A percentile compares a stretch with the other conserved stretches of the same genome.
phyloP scores from a whole-genome alignment of 1,140 invertebrate genomes.

The Pteromalus puparum region DNA sequence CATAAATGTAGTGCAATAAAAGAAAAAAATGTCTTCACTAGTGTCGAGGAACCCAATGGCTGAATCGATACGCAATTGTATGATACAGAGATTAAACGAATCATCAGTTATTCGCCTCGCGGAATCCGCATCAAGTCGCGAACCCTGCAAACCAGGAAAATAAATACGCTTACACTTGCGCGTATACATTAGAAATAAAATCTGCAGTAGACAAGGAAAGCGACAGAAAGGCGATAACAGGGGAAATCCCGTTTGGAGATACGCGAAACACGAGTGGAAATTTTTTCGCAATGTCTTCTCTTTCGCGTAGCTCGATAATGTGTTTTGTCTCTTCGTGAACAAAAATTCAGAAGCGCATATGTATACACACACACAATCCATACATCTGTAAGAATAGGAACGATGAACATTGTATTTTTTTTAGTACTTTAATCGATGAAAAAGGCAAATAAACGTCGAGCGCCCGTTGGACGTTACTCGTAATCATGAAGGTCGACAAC shows the following conservation, averaged over 20 bases:
- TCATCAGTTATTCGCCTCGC: not conserved
- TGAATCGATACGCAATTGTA: not conserved
- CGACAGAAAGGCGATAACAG: not conserved
- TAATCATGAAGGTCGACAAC: not conserved
- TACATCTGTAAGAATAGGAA: conserved; percentile 21
- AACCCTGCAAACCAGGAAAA: not conserved
- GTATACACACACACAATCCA: conserved; percentile 17
- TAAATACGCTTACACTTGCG: not conserved
- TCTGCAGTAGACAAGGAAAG: not conserved
- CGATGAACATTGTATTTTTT: conserved; percentile 39
- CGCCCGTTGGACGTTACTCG: conserved; percentile 3
- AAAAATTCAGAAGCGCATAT: conserved; percentile 1
- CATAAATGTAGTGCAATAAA: conserved; percentile 41
- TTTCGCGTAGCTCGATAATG: not conserved
- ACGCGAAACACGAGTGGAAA: not conserved
- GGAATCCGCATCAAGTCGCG: not conserved
- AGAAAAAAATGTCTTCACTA: conserved; percentile 7
- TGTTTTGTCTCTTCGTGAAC: not conserved
- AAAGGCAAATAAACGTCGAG: not conserved
- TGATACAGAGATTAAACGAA: conserved; percentile 5
- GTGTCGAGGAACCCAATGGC: not conserved
- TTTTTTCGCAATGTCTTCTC: not conserved
- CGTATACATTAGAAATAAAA: too few species aligned
- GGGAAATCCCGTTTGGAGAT: not conserved
- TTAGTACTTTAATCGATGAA: conserved; percentile 27